These are phyloP conservation scores for Synergus laeviventris DNA, from an alignment of 2,888 invertebrate species.

Conservation along the genomic window DNA sequence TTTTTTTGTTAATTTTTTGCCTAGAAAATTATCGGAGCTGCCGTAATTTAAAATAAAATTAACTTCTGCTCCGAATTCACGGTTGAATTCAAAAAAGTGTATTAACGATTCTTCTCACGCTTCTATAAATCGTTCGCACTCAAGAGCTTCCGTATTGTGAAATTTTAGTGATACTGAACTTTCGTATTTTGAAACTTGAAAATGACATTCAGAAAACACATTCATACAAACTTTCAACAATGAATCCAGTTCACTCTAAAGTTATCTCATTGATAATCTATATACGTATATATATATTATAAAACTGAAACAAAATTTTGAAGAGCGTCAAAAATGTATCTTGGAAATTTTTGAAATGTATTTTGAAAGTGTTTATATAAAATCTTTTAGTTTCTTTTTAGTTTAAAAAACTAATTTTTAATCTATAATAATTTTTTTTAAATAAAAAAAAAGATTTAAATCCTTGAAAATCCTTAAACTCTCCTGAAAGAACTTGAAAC, in stretches of 20 bases:
- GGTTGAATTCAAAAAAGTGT: background rate
- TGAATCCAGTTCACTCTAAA: background rate
- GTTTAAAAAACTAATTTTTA: no score
- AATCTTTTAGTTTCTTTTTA: no score
- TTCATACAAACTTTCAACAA: background rate
- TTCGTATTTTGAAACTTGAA: constrained; percentile 14
- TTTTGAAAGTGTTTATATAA: no score
- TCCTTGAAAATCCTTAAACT: no score
- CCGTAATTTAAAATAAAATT: background rate
- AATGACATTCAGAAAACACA: background rate
- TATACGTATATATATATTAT: no score
- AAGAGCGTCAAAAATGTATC: no score
- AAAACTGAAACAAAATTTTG: no score
- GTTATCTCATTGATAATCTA: background rate
- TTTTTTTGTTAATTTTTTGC: background rate
- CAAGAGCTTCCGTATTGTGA: background rate
- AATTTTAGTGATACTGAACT: constrained; percentile 8
- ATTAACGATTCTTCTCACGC: constrained; percentile 10
- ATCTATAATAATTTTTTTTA: no score
- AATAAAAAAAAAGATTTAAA: no score
- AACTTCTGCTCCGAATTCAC: constrained; percentile 5
- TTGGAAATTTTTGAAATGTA: no score
- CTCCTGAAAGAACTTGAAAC: no score
- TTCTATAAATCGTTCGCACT: background rate
- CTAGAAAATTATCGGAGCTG: background rate